Base-by-base conservation (phyloP, 2,888 invertebrate species). In the Machimus rusticus region DNA sequence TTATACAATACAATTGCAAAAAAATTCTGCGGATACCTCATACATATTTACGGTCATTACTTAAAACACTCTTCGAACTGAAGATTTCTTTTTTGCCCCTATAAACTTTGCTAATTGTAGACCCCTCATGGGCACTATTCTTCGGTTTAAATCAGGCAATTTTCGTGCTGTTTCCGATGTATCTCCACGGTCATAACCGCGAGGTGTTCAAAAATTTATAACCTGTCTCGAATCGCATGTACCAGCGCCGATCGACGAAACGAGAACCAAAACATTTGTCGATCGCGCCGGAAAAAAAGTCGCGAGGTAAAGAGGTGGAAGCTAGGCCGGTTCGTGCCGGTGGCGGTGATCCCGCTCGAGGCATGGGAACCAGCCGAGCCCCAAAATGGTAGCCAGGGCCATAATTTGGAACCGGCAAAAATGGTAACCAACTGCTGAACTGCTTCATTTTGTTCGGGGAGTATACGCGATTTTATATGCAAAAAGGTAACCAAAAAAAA, bases 331-430 rank as follows among this genome's bases (percentile, higher is more conserved):
- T 81, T 46, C 46, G 79, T 79, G 79, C 34, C 28, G n/a, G n/a
- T n/a, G 6, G 31, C 55, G 76, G 43, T 16, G 12, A 46, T 46
- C 43, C 79, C 19, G 9, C 55, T 55, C 55, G 9, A 23, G 81
- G 9, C 81, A 51, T 81, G 81, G 81, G 43, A 81, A 51, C 81
- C n/a, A 39, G n/a, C 28, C n/a, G 9, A 31, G 12, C 34, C 16
- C 34, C 16, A 55, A 78, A 78, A 55, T 81, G 55, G 81, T 31
- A 81, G 31, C 81, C 12, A 51, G 43, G n/a, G n/a, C 51, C 43
- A 81, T 55, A 81, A 81, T 55, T 81, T 55, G 78, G 78, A 6
- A 23, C 37, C 34, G 8, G 81, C 81, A 81, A 81, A 51, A 81
- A 81, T 43, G 37, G 78, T 43, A 78, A 46, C 78, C 78, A 43